Evolutionary conservation across 1,140 invertebrate genomes (phyloP), one percentile per base, ranked within the genome.

Genomic region (Heliconius himera): DNA sequence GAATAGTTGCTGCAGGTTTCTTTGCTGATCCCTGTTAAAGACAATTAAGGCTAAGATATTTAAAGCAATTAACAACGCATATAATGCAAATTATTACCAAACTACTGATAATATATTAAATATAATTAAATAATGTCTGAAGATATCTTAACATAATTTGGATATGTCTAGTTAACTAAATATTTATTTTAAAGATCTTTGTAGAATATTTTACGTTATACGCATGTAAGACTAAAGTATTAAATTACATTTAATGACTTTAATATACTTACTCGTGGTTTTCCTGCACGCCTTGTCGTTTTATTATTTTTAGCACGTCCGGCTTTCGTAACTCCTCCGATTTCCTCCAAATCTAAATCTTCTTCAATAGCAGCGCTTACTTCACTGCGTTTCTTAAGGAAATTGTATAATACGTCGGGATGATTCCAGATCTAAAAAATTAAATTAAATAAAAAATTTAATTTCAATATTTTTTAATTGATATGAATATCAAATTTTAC

Each of bases 361-460:
- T 99, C 96, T 95, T 99, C 99, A 84, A 98, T 89, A 18, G 92
- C 96, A 60, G 98, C 97, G 83, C 97, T 97, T 38, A 96, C 96
- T 73, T 96, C 96, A 85, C 96, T 96, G 77, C 97, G 96, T 90
- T 99, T 98, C 87, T 97, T 97, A 70, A 99, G 90, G 90, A 99
- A 98, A 90, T 99, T 97, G 89, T 98, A 99, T 46, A 99, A 91
- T 73, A 99, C 97, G 94, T 99, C 99, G 0, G 99, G 99, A 95
- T 99, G 99, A 91, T 99, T 99, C 99, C 99, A 99, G 83, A 99
- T 99, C 96, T 97, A 56, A 89, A 71, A 85, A 74, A 78, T 56
- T 16, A 66, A 13, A 66, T 29, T 3, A 13, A 1, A 66, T 26
- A 8, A 60, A 16, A 60, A 26, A 4, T 22, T 9, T 60, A 9